Evolutionary conservation across 1,140 invertebrate genomes (phyloP).

Genomic region (Drosophila neocordata): DNA sequence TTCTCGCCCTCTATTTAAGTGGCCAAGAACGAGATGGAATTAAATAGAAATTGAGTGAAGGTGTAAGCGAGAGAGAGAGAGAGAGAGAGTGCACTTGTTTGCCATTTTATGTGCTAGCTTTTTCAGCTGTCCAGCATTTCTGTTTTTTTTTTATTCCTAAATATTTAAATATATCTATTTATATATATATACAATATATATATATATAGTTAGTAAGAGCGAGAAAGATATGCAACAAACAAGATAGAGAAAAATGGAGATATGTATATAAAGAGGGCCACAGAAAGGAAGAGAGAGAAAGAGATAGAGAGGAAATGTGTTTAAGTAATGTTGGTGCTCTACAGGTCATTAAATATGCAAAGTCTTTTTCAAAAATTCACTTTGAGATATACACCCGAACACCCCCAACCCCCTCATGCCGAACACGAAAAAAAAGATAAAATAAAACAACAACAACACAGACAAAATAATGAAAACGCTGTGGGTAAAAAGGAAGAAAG

Average conservation of each 20-base stretch:
- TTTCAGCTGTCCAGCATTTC: slow-evolving; percentile 45
- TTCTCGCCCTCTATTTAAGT: slow-evolving; percentile 11
- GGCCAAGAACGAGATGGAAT: slow-evolving; percentile 4
- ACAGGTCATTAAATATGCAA: slow-evolving; percentile 46
- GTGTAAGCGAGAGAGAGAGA: neutral
- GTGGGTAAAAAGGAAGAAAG: neutral
- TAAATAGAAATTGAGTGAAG: neutral
- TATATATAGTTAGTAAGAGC: neutral
- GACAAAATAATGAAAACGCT: neutral
- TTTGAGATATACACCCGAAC: slow-evolving; percentile 38
- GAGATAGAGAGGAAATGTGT: slow-evolving; percentile 35
- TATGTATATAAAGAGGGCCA: neutral
- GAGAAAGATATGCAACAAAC: neutral
- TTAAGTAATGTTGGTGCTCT: slow-evolving; percentile 59
- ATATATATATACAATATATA: neutral
- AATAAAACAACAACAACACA: neutral
- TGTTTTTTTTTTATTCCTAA: slow-evolving; percentile 29
- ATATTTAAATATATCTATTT: slow-evolving; percentile 31
- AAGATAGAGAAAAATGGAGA: neutral
- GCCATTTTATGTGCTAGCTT: slow-evolving; percentile 23
- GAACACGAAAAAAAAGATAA: neutral
- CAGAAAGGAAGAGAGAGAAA: neutral
- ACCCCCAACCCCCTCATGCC: neutral
- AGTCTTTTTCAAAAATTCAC: slow-evolving; percentile 39
- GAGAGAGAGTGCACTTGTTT: slow-evolving; percentile 1